phyloP scores from a whole-genome alignment of 2,797 vertebrate genomes.

The Micromesistius poutassou region DNA sequence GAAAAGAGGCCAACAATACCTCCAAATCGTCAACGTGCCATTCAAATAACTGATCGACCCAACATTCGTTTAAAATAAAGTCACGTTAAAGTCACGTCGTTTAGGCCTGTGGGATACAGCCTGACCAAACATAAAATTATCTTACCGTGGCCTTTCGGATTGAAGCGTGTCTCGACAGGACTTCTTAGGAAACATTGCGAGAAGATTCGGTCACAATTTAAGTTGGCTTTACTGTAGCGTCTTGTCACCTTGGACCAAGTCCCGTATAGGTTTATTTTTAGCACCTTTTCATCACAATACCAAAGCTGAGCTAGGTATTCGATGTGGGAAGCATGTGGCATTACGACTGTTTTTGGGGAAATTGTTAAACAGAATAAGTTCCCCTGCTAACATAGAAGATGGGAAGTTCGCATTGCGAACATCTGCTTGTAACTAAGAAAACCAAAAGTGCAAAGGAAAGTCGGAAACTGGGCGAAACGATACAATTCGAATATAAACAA shows the following conservation, averaged over 20 bases:
- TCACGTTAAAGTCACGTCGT: neutral
- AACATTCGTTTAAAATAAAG: neutral
- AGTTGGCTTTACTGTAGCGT: conserved; percentile 14
- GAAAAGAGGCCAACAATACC: too few species aligned
- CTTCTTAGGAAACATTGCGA: conserved; percentile 8
- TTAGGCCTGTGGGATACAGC: neutral
- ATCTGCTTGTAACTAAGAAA: neutral
- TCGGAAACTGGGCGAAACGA: neutral
- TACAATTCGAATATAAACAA: neutral
- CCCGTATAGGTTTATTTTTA: conserved; percentile 43
- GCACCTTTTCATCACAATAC: conserved; percentile 24
- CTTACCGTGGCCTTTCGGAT: conserved; percentile 49
- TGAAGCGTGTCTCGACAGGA: neutral
- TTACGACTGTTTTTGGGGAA: conserved; percentile 23
- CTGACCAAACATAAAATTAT: neutral
- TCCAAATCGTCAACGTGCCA: too few species aligned
- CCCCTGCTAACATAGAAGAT: neutral
- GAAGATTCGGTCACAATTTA: conserved; percentile 14
- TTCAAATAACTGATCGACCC: too few species aligned
- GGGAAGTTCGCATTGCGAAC: neutral
- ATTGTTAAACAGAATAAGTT: neutral
- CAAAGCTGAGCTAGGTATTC: conserved; percentile 30
- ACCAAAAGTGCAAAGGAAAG: neutral
- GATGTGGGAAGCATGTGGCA: conserved; percentile 33
- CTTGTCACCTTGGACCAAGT: conserved; percentile 44